Percentiles rank a stretch among this genome's conserved stretches.
phyloP scores from a whole-genome alignment of 2,888 invertebrate species.

The Lasioglossum marginatum region DNA sequence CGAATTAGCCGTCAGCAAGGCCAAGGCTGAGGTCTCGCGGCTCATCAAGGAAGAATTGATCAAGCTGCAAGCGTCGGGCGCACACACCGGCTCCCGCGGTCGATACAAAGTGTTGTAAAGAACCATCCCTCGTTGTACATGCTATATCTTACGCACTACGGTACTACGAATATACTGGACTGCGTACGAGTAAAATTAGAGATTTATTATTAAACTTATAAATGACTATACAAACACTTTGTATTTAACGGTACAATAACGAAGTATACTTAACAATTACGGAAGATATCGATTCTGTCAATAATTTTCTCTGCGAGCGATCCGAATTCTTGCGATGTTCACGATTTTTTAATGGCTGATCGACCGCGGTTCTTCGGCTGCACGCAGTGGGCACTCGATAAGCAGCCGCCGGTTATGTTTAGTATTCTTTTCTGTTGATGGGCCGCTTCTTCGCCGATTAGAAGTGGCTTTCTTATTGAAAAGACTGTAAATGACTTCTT shows the following conservation, averaged over 20 bases:
- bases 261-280: slow-evolving; percentile 60
- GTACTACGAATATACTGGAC: slow-evolving; percentile 17
- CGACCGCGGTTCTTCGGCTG: background rate
- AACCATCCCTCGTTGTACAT: slow-evolving; percentile 23
- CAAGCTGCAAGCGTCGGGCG: slow-evolving; percentile 92
- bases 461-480: background rate
- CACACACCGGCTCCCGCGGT: slow-evolving; percentile 95
- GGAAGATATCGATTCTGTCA: slow-evolving; percentile 52
- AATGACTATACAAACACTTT: slow-evolving; percentile 66
- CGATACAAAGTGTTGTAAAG: slow-evolving; percentile 96
- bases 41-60: slow-evolving; percentile 99
- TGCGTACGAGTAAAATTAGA: slow-evolving; percentile 64
- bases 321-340: slow-evolving; percentile 34
- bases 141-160: slow-evolving; percentile 1
- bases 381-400: background rate
- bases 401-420: background rate
- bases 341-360: background rate
- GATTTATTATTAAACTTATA: slow-evolving; percentile 72
- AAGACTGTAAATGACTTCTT: slow-evolving; percentile 2
- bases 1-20: slow-evolving; percentile 97
- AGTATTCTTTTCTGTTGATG: background rate
- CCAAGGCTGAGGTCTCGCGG: slow-evolving; percentile 98
- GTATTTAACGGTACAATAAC: slow-evolving; percentile 73
- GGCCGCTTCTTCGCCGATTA: background rate
- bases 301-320: slow-evolving; percentile 41